Percentiles rank a stretch among this genome's conserved stretches.
These are phyloP conservation scores for Diloba caeruleocephala DNA, from an alignment of 2,888 invertebrate species.

Conservation along the genomic window DNA sequence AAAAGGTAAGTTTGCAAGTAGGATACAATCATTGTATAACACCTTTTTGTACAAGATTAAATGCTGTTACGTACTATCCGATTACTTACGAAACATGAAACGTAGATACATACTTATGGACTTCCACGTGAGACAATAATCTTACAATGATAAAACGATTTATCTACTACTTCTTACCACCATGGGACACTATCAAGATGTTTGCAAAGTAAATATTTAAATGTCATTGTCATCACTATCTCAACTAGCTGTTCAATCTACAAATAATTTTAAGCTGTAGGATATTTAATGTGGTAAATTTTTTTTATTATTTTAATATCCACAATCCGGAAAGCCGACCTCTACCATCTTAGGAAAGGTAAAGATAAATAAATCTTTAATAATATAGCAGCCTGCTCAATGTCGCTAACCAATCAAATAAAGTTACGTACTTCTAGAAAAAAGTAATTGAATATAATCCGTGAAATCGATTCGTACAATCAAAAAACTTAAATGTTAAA, in stretches of 20 bases:
- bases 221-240: conserved; percentile 9
- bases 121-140: conserved; percentile 11
- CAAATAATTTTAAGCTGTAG: background rate
- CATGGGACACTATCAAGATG: conserved; percentile 21
- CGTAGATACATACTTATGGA: background rate
- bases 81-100: background rate
- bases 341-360: too few species aligned
- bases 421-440: too few species aligned
- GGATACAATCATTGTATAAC: too few species aligned
- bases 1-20: too few species aligned
- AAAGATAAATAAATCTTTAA: conserved; percentile 1
- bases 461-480: too few species aligned
- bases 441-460: too few species aligned
- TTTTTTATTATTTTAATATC: conserved; percentile 6
- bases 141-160: conserved; percentile 26
- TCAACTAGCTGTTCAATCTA: conserved; percentile 2
- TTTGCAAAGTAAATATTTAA: conserved; percentile 39
- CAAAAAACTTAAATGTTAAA: too few species aligned
- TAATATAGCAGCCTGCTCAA: conserved; percentile 15
- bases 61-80: too few species aligned
- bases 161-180: conserved; percentile 10
- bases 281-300: background rate
- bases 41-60: too few species aligned
- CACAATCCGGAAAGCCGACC: background rate
- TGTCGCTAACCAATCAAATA: conserved; percentile 9